Base-by-base conservation (phyloP, 2,113 vertebrate species). In the Uropsilus gracilis region DNA sequence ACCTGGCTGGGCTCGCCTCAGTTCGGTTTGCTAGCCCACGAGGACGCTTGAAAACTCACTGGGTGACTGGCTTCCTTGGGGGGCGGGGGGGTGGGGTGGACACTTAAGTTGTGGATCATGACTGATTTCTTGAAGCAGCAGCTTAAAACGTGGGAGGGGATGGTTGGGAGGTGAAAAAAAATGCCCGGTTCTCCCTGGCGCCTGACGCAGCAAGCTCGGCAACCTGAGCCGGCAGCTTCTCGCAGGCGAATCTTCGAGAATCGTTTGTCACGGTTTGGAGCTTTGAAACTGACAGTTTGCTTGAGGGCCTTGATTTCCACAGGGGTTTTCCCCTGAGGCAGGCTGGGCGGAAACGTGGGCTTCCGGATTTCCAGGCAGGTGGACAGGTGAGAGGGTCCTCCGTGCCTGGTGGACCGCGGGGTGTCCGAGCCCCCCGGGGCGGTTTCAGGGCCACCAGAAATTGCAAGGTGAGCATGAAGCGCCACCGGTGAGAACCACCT, bases 101-200 rank as follows among this genome's bases (percentile, higher is more conserved):
- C 18, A 55, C 95, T 97, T 97, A 97, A 97, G 98, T 87, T 98
- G 98, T 98, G 97, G 97, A 97, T 97, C 77, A 42, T 95, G 95
- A 96, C 95, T 97, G 97, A 93, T 95, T 98, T 98, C 98, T 97
- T 96, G 97, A 98, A 98, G 97, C 96, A 96, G 96, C 34, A 89
- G 95, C 68, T 89, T 98, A 98, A 97, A 97, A 95, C 55, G n/a
- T 96, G 90, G 96, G 92, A 20, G n/a, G 63, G 48, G 42, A 71
- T 75, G 71, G 46, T 75, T 71, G 59, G 37, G n/a, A 96, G 86
- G 55, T 34, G 69, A 57, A 48, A 86, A n/a, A 34, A 44, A 61
- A 64, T 42, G 8, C 85, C n/a, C n/a, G n/a, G 34, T 96, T 97
- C 96, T 96, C 71, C 94, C 97, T 98, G 95, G 72, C 96, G 92